Evolutionary conservation across 2,888 invertebrate genomes (phyloP), one percentile per base, ranked within the genome.

Genomic region (Blomia tropicalis): DNA sequence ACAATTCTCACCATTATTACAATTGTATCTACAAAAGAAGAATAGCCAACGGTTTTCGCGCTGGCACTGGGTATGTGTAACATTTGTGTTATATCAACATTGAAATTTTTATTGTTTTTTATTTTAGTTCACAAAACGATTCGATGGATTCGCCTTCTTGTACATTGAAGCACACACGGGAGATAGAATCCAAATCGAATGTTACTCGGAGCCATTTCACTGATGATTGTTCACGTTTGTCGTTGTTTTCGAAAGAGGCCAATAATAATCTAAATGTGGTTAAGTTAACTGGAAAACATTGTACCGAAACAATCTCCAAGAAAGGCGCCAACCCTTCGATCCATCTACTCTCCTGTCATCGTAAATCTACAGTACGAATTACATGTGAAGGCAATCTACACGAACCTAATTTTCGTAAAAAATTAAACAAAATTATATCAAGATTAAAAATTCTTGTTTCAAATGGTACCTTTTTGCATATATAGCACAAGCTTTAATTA

Each of bases 361-460:
- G 17, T 36, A 7, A 36, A 11, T 36, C 36, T 11, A 36, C 36
- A 54, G 31, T 54, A 27, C 27, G 32, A 23, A 29, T 90, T 77
- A 89, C 89, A 72, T 90, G 89, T 78, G 85, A 88, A 79, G 90
- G 90, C 72, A 84, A 89, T 79, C 81, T 87, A 75, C 81, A 81
- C 75, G 88, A 89, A 79, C 88, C 89, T 72, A 80, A 83, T 73
- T 87, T 90, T 79, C 84, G 84, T 72, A 80, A 80, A 75, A 83
- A 83, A 73, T 83, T 89, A 73, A 81, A 84, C 74, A 78, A 80
- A 70, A 81, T 88, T 73, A 81, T 87, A 73, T 80, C 82, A 72
- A 82, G 83, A 73, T 80, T 90, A 72, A 82, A 85, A 75, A 79
- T 80, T 75, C 79, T 88, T 75, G 81, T 89, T 71, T 81, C 82